Conservation (phyloP, 1,140 invertebrate species). For the Drosophila simulans region DNA sequence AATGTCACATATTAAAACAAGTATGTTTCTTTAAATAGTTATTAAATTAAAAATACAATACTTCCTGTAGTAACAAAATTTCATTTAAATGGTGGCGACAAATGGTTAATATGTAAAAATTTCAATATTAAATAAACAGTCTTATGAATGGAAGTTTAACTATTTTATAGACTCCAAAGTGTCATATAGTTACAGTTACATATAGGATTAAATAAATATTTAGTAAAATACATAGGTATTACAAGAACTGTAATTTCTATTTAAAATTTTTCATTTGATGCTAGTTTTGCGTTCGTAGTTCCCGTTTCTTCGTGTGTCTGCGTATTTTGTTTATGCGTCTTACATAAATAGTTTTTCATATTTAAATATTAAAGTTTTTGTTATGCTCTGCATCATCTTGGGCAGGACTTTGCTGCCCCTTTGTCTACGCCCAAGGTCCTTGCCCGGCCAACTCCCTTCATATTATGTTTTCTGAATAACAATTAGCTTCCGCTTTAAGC, state of each 20-base stretch:
- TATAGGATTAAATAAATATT: too few relatives aligned
- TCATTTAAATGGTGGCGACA: too few relatives aligned
- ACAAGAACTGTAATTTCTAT: background rate
- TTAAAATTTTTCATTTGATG: constrained; percentile 45
- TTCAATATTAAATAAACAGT: too few relatives aligned
- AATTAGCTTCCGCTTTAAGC: constrained; percentile 70
- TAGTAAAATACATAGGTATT: too few relatives aligned
- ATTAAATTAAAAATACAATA: too few relatives aligned
- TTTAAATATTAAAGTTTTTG: constrained; percentile 77
- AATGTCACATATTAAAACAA: too few relatives aligned
- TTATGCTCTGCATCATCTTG: constrained; percentile 39
- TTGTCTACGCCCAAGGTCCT: constrained; percentile 1
- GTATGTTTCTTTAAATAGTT: too few relatives aligned
- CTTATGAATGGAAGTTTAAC: too few relatives aligned
- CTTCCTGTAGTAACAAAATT: too few relatives aligned
- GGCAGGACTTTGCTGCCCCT: constrained; percentile 4
- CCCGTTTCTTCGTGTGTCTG: constrained; percentile 26
- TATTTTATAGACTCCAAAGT: too few relatives aligned
- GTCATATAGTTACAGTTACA: too few relatives aligned
- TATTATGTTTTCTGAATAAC: constrained; percentile 63
- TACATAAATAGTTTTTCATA: constrained; percentile 67
- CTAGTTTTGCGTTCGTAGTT: constrained; percentile 42
- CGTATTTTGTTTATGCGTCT: constrained; percentile 29
- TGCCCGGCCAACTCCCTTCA: constrained; percentile 1
- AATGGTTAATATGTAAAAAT: too few relatives aligned